A percentile compares a stretch with the other conserved stretches of the same genome.
Evolutionary conservation across 2,113 vertebrate species (phyloP).

Genomic region (Hymenochirus boettgeri): DNA sequence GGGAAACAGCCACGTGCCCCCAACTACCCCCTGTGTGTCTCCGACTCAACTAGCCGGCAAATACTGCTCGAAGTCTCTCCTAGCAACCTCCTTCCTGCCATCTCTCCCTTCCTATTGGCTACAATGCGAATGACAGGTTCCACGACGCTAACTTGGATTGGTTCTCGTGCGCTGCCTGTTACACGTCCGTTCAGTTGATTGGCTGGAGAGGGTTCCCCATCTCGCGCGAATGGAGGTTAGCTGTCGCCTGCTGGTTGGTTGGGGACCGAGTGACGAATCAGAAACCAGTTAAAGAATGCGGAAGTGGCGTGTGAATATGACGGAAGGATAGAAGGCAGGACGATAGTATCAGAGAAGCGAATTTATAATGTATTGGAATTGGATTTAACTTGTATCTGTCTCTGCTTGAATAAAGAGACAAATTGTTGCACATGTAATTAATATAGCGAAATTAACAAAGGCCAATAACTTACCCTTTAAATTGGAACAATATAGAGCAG

Average conservation of each 20-base stretch:
- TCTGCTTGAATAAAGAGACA: too few species aligned
- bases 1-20: background rate
- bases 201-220: background rate
- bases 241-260: conserved; percentile 26
- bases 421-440: too few species aligned
- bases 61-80: conserved; percentile 14
- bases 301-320: too few species aligned
- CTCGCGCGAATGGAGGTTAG: too few species aligned
- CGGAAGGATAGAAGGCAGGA: too few species aligned
- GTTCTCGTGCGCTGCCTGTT: background rate
- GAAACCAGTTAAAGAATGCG: background rate
- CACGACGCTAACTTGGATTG: conserved; percentile 18
- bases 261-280: background rate
- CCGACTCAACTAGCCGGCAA: conserved; percentile 21
- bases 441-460: too few species aligned
- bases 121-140: background rate
- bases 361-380: too few species aligned
- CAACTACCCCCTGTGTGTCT: background rate
- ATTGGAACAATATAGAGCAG: too few species aligned
- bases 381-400: too few species aligned
- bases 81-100: conserved; percentile 10
- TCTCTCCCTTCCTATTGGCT: conserved; percentile 16
- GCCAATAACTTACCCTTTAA: too few species aligned
- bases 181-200: conserved; percentile 13
- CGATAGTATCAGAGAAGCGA: too few species aligned